These are phyloP conservation scores for Enteromius anoplus DNA, from an alignment of 2,797 vertebrate species.

Conservation along the genomic window DNA sequence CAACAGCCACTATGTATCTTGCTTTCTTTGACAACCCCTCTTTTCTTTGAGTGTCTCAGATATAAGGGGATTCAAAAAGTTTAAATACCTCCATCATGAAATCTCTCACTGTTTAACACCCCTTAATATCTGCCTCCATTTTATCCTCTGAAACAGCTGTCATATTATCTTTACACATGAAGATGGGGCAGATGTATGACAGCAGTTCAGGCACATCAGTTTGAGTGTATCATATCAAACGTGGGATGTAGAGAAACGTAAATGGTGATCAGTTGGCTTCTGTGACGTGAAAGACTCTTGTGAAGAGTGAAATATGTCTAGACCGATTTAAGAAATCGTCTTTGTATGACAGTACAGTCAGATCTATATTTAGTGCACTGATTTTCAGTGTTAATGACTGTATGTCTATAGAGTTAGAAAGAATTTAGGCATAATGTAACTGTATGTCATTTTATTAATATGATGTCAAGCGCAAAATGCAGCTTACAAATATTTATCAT, in stretches of 20 bases:
- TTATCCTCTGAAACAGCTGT: constrained; percentile 58
- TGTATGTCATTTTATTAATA: background rate
- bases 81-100: constrained; percentile 70
- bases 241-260: constrained; percentile 4
- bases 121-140: constrained; percentile 66
- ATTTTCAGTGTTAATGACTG: constrained; percentile 20
- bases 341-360: background rate
- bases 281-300: constrained; percentile 5
- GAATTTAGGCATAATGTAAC: background rate
- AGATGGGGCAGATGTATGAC: constrained; percentile 55
- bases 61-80: constrained; percentile 56
- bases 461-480: background rate
- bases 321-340: constrained; percentile 19
- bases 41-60: constrained; percentile 35
- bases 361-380: constrained; percentile 31
- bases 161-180: constrained; percentile 60
- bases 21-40: constrained; percentile 17
- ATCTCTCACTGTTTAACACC: constrained; percentile 49
- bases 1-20: background rate
- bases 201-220: constrained; percentile 51
- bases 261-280: constrained; percentile 20
- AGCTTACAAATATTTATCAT: background rate
- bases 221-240: constrained; percentile 45
- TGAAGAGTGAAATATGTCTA: constrained; percentile 45
- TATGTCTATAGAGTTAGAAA: background rate